Conservation (phyloP, 2,888 invertebrate genomes). For the Brachyptera putata region DNA sequence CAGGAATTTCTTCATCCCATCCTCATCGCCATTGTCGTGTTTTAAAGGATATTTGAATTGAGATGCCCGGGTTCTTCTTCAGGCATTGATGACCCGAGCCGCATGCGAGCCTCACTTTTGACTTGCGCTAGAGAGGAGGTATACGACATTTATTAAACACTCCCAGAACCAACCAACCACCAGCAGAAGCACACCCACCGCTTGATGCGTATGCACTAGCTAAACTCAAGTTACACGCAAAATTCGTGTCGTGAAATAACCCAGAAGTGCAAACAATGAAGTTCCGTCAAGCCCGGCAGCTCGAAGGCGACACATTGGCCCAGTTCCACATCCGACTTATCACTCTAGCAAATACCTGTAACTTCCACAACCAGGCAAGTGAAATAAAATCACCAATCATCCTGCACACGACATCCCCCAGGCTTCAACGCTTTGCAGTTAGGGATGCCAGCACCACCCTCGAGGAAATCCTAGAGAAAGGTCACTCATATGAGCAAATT, state of each 20-base stretch:
- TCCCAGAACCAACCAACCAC: neutral
- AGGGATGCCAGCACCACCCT: neutral
- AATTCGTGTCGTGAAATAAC: neutral
- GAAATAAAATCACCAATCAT: conserved; percentile 1
- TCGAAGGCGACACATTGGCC: neutral
- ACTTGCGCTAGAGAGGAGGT: neutral
- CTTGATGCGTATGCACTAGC: neutral
- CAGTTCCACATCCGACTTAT: neutral
- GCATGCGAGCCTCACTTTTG: neutral
- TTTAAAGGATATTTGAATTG: too few relatives aligned
- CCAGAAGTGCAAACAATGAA: neutral
- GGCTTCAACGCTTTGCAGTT: neutral
- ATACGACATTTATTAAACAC: neutral
- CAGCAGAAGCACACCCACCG: neutral
- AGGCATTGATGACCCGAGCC: neutral
- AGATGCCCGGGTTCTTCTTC: too few relatives aligned
- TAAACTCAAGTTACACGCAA: neutral
- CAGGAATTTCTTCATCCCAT: too few relatives aligned
- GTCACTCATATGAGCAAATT: neutral
- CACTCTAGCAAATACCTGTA: neutral
- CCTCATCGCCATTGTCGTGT: too few relatives aligned
- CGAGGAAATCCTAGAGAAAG: neutral
- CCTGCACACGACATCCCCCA: neutral
- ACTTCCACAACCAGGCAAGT: neutral
- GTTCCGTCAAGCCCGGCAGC: neutral